Evolutionary conservation across 30 jellyfish, hydroid and myxozoan species (phyloP).

Genomic region (Mastigias papua): DNA sequence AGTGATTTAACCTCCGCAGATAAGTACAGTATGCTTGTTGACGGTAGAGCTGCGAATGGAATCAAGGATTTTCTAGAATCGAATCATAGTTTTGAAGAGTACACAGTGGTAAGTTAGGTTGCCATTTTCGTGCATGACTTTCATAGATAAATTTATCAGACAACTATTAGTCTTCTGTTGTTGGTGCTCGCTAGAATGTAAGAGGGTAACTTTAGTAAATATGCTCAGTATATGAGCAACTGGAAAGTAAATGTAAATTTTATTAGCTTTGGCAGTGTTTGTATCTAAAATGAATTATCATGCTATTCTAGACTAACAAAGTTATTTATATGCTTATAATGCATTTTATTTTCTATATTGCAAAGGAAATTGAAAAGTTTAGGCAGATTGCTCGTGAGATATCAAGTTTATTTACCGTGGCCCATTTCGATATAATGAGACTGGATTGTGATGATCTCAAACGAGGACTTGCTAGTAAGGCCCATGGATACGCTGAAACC

Average conservation of each 20-base stretch:
- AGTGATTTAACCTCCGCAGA: slow-evolving; percentile 36
- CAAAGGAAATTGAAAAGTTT: slow-evolving; percentile 90
- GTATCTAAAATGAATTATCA: no score
- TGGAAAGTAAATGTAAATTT: no score
- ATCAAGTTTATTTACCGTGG: slow-evolving; percentile 82
- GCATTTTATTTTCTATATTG: no score
- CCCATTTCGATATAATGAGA: slow-evolving; percentile 86
- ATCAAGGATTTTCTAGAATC: slow-evolving; percentile 75
- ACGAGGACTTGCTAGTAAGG: slow-evolving; percentile 89
- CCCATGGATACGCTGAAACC: slow-evolving; percentile 92
- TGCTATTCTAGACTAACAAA: no score
- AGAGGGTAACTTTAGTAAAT: no score
- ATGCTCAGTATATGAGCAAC: no score
- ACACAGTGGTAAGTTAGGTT: slow-evolving; percentile 81
- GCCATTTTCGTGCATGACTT: no score
- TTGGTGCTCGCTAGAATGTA: no score
- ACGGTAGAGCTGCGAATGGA: slow-evolving; percentile 68
- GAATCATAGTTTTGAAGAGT: slow-evolving; percentile 87
- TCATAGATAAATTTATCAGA: no score
- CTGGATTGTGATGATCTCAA: slow-evolving; percentile 95
- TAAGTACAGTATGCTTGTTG: slow-evolving; percentile 75
- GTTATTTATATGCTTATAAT: no score
- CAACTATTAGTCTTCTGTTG: no score
- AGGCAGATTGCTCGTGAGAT: slow-evolving; percentile 75
- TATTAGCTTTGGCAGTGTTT: no score